These are phyloP conservation scores for Miltochrista miniata DNA, from an alignment of 2,888 invertebrate genomes.

Conservation along the genomic window DNA sequence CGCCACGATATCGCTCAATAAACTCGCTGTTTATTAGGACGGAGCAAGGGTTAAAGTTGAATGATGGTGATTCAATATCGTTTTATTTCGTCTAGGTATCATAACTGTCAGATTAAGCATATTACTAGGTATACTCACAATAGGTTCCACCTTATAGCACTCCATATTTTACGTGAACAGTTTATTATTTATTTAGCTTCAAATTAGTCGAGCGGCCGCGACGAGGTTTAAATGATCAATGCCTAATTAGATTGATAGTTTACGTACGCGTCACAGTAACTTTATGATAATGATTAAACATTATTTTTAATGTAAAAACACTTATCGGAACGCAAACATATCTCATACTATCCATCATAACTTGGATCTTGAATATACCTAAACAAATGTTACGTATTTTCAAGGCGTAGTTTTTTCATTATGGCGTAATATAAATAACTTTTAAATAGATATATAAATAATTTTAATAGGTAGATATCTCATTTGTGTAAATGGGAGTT, in stretches of 20 bases:
- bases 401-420: not conserved
- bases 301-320: not conserved
- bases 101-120: not conserved
- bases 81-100: constrained; percentile 18
- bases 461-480: no score
- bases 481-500: no score
- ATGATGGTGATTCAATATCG: constrained; percentile 21
- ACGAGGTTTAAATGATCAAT: constrained; percentile 8
- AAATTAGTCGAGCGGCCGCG: constrained; percentile 2
- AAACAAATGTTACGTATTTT: not conserved
- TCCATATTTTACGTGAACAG: constrained; percentile 38
- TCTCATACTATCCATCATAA: not conserved
- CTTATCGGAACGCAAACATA: not conserved
- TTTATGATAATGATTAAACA: constrained; percentile 3
- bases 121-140: constrained; percentile 37
- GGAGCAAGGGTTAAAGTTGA: constrained; percentile 45
- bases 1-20: constrained; percentile 24
- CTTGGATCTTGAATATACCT: not conserved
- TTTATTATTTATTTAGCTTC: not conserved
- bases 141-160: constrained; percentile 46
- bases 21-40: constrained; percentile 25
- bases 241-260: constrained; percentile 1
- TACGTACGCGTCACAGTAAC: not conserved
- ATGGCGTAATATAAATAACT: no score
- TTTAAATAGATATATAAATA: no score